Evolutionary conservation across 1,140 invertebrate species (phyloP).

Genomic region (Drosophila bocqueti): DNA sequence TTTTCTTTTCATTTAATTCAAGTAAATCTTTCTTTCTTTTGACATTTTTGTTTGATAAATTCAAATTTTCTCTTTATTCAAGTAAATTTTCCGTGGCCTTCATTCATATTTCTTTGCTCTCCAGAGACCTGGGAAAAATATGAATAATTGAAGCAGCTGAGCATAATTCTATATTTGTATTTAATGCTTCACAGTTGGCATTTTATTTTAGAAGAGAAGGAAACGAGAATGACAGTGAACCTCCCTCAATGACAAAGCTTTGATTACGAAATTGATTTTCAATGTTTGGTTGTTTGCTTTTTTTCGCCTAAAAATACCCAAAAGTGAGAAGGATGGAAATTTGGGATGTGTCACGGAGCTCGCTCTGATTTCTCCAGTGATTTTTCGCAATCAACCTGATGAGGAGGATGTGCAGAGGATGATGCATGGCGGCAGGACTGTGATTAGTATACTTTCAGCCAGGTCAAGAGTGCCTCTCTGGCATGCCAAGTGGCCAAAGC

Average conservation of each 20-base stretch:
- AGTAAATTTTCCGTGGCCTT: slow-evolving; percentile 8
- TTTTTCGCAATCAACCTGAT: slow-evolving; percentile 74
- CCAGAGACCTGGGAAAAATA: slow-evolving; percentile 22
- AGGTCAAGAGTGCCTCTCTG: slow-evolving; percentile 12
- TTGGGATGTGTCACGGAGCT: slow-evolving; percentile 42
- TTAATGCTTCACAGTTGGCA: slow-evolving; percentile 10
- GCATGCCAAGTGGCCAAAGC: slow-evolving; percentile 44
- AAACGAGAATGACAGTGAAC: slow-evolving; percentile 27
- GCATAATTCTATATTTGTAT: slow-evolving; percentile 6
- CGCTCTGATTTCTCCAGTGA: slow-evolving; percentile 75
- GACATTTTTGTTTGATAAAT: not conserved
- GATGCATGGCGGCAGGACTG: slow-evolving; percentile 57
- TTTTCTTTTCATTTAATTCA: not conserved
- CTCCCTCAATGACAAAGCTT: slow-evolving; percentile 42
- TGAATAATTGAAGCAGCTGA: slow-evolving; percentile 59
- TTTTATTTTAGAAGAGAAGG: not conserved
- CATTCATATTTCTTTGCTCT: not conserved
- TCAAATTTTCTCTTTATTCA: not conserved
- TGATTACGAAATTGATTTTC: slow-evolving; percentile 65
- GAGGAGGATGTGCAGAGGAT: slow-evolving; percentile 64
- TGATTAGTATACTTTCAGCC: slow-evolving; percentile 70
- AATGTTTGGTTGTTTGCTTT: slow-evolving; percentile 27
- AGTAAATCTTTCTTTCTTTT: slow-evolving; percentile 2
- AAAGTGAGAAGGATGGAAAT: slow-evolving; percentile 18
- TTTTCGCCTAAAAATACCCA: slow-evolving; percentile 34